phyloP scores from a whole-genome alignment of 2,888 invertebrate species.

The Melangyna quadrimaculata region DNA sequence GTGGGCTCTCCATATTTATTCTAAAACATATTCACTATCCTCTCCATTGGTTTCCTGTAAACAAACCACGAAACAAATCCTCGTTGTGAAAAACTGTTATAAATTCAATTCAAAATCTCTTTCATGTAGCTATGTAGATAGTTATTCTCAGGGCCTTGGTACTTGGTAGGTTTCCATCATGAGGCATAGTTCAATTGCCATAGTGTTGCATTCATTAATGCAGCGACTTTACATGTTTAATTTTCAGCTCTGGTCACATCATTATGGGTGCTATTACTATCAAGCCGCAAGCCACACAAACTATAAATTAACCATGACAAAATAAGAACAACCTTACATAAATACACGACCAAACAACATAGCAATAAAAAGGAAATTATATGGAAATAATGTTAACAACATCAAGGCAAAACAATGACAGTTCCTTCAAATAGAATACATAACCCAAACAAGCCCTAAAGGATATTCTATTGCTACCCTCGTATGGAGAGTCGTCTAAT shows the following conservation, averaged over 20 bases:
- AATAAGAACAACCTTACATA: not conserved
- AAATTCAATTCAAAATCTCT: conserved; percentile 52
- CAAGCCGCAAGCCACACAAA: conserved; percentile 46
- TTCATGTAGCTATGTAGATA: no score
- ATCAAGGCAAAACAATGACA: conserved; percentile 33
- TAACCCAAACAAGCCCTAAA: not conserved
- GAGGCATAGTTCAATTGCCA: not conserved
- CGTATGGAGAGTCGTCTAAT: conserved; percentile 31
- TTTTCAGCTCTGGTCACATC: not conserved
- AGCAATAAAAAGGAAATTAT: conserved; percentile 48
- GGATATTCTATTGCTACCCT: not conserved
- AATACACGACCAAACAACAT: not conserved
- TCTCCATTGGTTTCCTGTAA: not conserved
- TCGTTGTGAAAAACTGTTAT: conserved; percentile 10
- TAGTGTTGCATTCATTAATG: not conserved
- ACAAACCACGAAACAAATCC: conserved; percentile 40
- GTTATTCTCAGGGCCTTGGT: not conserved
- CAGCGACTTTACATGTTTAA: not conserved
- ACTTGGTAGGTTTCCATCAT: no score
- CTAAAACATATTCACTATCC: not conserved
- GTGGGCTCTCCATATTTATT: not conserved
- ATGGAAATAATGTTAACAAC: conserved; percentile 44
- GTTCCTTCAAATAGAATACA: conserved; percentile 19
- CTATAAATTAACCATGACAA: not conserved
- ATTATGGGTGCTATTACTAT: conserved; percentile 31